Evolutionary conservation across 2,113 vertebrate species (phyloP), one percentile per base, ranked within the genome.

Genomic region (Bos taurus): DNA sequence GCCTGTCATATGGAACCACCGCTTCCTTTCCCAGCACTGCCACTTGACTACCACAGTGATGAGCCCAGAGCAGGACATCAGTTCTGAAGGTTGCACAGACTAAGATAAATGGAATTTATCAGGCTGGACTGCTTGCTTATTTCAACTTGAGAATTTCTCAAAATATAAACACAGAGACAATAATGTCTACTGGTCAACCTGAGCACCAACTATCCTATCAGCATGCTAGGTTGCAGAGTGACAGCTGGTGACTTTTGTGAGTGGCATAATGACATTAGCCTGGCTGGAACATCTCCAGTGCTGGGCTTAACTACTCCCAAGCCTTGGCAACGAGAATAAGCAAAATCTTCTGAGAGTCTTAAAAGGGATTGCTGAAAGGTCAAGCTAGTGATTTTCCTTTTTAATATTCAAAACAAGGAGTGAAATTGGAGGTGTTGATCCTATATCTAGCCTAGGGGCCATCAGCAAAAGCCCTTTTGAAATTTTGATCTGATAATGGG

Each of bases 91-190:
- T 92, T 71, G 50, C 87, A 97, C 25, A n/a, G 33, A 95, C 30
- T 36, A 91, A 93, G 92, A 74, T 25, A 40, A 23, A 86, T 81
- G n/a, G 94, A 54, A 93, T 60, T 56, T 93, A 64, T 94, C 52
- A 82, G 92, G 57, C 71, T 60, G 90, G 54, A 56, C 78, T 59
- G 43, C n/a, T 97, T 77, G 50, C 59, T 87, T 82, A 94, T 94
- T 98, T 98, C 64, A 93, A 67, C 33, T 25, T 64, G 12, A 84
- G 60, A 86, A 91, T 98, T 98, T 98, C 59, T 98, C 86, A 98
- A 94, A 97, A 84, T 52, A 59, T 7, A 94, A 97, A 33, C 8
- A 74, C 62, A n/a, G 54, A 13, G 2, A 46, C 82, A 95, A 81
- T 46, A 90, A 97, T 30, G 33, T 89, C 78, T 50, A 86, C 88